Evolutionary conservation across 2,888 invertebrate species (phyloP), one percentile per base, ranked within the genome.

Genomic region (Apamea epomidion): DNA sequence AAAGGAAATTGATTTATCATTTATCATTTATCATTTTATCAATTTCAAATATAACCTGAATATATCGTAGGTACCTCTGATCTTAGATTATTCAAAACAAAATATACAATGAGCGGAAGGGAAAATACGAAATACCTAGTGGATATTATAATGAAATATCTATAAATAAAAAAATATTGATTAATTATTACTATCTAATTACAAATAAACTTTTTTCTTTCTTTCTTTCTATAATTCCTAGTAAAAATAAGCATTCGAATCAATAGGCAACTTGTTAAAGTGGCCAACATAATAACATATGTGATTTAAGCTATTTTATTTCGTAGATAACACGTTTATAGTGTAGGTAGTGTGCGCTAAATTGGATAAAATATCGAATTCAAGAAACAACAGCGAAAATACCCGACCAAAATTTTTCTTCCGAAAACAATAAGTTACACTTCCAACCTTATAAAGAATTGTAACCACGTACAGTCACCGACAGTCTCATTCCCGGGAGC

Each of bases 401-500:
- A 70, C 37, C 42, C 65, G 54, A 71, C 69, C 74, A 25, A 70
- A 75, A 64, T 71, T 79, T 78, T 78, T 71, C 74, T 86, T 86
- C 76, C 86, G 82, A 83, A 87, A 87, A 91, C 89, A 91, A 87
- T 89, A 90, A 80, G 58, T 89, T 84, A 87, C 80, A 76, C 83
- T 82, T 85, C 82, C 87, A 89, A 74, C 74, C 86, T 81, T 80
- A 80, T 89, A 88, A 83, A 80, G 84, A 77, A 90, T 90, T 89
- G 84, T 85, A 78, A 82, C 83, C 90, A 90, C 87, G 89, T 92
- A 91, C 89, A 88, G 83, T 88, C 88, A 74, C 83, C 77, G 83
- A 89, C 89, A 89, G 84, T 90, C 87, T 85, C 82, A 90, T 89
- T 90, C 79, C 80, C 72, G 60, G 42, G 76, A 76, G 80, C 81